Evolutionary conservation across 2,888 invertebrate genomes (phyloP).

Genomic region (Lamproptera curius): DNA sequence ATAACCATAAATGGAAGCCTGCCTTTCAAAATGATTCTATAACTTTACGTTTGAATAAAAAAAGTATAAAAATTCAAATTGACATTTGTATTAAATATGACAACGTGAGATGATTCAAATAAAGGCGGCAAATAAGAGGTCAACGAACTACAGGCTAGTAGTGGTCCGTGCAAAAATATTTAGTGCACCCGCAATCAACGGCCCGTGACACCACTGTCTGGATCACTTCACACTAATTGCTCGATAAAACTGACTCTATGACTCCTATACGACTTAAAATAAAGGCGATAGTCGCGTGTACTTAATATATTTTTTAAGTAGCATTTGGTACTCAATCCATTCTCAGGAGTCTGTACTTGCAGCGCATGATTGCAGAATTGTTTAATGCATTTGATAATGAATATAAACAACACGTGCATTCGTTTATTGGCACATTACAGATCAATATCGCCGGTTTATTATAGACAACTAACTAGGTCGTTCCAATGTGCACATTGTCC

Average conservation of each 20-base stretch:
- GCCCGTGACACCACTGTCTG: conserved; percentile 52
- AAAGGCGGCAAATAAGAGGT: background rate
- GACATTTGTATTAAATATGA: too few relatives aligned
- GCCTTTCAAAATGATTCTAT: too few relatives aligned
- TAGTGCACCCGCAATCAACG: conserved; percentile 31
- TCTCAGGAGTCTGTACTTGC: conserved; percentile 59
- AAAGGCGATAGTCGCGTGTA: conserved; percentile 24
- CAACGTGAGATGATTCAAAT: background rate
- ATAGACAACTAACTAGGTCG: conserved; percentile 39
- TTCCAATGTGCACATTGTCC: conserved; percentile 29
- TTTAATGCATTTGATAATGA: conserved; percentile 39
- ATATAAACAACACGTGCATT: conserved; percentile 36
- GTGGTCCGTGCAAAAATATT: conserved; percentile 10
- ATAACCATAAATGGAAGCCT: too few relatives aligned
- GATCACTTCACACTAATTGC: conserved; percentile 50
- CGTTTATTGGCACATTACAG: conserved; percentile 32
- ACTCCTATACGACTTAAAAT: conserved; percentile 25
- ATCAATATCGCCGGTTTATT: conserved; percentile 46
- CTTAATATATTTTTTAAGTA: background rate
- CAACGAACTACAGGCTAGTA: conserved; percentile 9
- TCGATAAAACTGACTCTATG: conserved; percentile 35
- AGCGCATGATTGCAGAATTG: conserved; percentile 43
- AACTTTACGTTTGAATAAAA: too few relatives aligned
- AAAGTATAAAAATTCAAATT: too few relatives aligned
- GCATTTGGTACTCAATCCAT: conserved; percentile 39